Percentiles rank a stretch among this genome's conserved stretches.
These are phyloP conservation scores for Mionectes macconnelli DNA, from an alignment of 2,113 vertebrate species.

Conservation along the genomic window DNA sequence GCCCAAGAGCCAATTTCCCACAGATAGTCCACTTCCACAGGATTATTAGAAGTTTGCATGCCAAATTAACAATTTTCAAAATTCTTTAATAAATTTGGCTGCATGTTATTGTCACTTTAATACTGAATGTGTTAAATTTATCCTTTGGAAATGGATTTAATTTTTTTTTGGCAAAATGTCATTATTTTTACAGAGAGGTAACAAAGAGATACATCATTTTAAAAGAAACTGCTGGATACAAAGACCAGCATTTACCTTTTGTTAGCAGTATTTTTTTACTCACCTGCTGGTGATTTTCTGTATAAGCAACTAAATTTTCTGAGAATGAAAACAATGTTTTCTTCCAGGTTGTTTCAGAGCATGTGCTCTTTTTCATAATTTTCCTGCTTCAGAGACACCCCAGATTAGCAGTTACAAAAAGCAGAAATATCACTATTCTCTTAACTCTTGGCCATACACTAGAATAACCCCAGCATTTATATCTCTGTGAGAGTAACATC, in stretches of 20 bases:
- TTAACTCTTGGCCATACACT: not conserved
- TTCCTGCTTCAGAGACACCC: not conserved
- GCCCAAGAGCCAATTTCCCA: constrained; percentile 12
- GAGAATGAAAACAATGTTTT: not conserved
- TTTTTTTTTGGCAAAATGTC: not conserved
- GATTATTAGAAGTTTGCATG: not conserved
- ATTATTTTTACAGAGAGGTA: not conserved
- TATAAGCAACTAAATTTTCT: not conserved
- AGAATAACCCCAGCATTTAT: not conserved
- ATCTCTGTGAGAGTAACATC: not conserved
- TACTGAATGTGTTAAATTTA: not conserved
- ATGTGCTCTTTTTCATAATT: not conserved
- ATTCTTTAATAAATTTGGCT: not conserved
- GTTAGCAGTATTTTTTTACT: not conserved
- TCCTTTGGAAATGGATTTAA: not conserved
- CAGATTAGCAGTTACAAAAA: not conserved
- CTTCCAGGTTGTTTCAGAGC: not conserved
- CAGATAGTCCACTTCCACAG: not conserved
- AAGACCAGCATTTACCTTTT: not conserved
- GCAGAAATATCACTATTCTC: not conserved
- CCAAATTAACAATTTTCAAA: not conserved
- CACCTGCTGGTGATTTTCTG: not conserved
- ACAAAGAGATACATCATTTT: not conserved
- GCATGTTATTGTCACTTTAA: not conserved
- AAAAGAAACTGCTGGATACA: not conserved